Evolutionary conservation across 2,113 vertebrate genomes (phyloP), one percentile per base, ranked within the genome.

Genomic region (Enhydra lutris): DNA sequence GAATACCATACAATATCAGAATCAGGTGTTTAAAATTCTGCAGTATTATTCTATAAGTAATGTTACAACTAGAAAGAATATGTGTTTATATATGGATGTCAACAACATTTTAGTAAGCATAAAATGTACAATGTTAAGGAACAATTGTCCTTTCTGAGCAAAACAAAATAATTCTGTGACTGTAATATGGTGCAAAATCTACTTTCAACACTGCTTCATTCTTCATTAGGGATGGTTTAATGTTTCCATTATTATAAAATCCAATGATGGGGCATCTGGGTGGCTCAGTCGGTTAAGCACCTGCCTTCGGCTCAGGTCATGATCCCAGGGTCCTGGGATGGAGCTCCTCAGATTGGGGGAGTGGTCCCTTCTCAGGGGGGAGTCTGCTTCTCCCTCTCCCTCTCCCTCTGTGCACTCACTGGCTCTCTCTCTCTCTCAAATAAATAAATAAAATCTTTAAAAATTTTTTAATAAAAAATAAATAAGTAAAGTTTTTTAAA

Each of bases 11-110:
- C 29, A 89, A 85, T 34, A 88, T 52, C 78, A 85, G 78, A 39
- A 93, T 34, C n/a, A 90, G 45, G 52, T 11, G 42, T 81, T 96
- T 95, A 92, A 87, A 92, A 96, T 85, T 82, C 63, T 88, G 7
- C 45, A 55, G 45, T 45, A 59, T 76, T 78, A 31, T 24, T 82
- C 93, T 59, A 79, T 45, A 83, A 80, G 12, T 29, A 52, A 71
- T 29, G 82, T 81, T 59, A 76, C 10, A 42, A 52, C 57, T 74
- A 57, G 29, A 94, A 91, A 80, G 55, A 83, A 74, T 76, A 45
- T 36, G 26, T 47, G 95, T 96, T 91, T 65, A 36, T 57, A 45
- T 15, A 89, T 14, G 69, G 9, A 47, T 26, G 74, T 23, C 6
- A 15, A 45, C 81, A 69, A 71, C 73, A 31, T 82, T 89, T 85